Evolutionary conservation across 2,888 invertebrate species (phyloP), one percentile per base, ranked within the genome.

Genomic region (Cremastobaeus sp.): DNA sequence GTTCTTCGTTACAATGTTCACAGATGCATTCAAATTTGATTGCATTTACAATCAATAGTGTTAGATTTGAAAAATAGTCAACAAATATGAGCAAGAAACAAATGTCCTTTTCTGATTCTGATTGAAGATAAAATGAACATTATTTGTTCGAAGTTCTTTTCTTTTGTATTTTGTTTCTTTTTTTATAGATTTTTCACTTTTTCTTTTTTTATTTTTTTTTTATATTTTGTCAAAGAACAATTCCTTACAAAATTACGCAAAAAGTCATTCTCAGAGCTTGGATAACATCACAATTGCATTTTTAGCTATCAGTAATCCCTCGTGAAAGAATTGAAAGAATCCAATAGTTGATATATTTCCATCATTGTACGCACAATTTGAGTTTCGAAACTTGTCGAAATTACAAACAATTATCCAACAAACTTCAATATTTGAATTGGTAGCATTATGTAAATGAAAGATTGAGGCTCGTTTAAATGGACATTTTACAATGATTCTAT

Each of bases 41-140:
- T 32, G 12, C 11, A 18, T 8, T 54, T 59, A 45, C 34, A 57
- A 64, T 55, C 8, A 55, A 57, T 64, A 57, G 64, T 64, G 14
- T 70, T 64, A 65, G 71, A 72, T 57, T 72, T 18, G 64, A 57
- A 65, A 71, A 72, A 66, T 60, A 47, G 65, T 66, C 45, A 72
- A 65, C 48, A 41, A 72, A 65, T 66, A 25, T 60, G 54, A 60
- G 60, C 47, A 59, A 34, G 35, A 66, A 66, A 66, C 41, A 54
- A 64, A 62, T 48, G 39, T 52, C 35, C 21, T 11, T 59, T 32
- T 30, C 18, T 45, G 60, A 55, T 32, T 30, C 18, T 45, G 60
- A 55, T 65, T 60, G 48, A 66, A 55, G 65, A 66, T 65, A 65
- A 37, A 54, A 71, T 43, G 52, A 60, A 57, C 21, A 30, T 12